Conservation (phyloP, 1,140 invertebrate species). For the Paraescarpia echinospica region DNA sequence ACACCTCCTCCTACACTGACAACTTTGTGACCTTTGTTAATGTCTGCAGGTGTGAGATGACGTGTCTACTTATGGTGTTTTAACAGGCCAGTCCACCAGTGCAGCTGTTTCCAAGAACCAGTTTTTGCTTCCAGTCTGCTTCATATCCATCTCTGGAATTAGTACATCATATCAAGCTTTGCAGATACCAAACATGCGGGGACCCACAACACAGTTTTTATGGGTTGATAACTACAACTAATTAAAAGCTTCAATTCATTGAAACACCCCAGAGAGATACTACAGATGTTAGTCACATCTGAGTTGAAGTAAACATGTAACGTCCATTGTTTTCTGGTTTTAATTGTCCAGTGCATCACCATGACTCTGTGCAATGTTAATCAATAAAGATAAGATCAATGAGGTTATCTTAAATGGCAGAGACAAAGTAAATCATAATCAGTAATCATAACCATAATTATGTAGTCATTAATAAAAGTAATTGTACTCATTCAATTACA, state of each 20-base stretch:
- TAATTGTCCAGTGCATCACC: too few species aligned
- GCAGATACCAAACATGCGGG: not conserved
- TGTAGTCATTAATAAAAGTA: too few species aligned
- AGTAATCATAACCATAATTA: too few species aligned
- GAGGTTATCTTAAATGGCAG: too few species aligned
- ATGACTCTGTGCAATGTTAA: not conserved
- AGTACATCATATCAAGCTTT: not conserved
- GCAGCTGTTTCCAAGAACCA: not conserved
- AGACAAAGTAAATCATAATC: too few species aligned
- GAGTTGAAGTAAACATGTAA: not conserved
- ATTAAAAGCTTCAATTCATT: not conserved
- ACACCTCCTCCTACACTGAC: too few species aligned
- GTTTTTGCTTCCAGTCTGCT: not conserved
- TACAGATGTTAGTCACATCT: not conserved
- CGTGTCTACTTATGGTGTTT: not conserved
- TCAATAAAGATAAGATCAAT: not conserved
- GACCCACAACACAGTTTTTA: not conserved
- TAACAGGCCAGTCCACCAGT: not conserved
- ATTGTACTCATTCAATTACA: too few species aligned
- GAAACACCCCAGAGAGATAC: not conserved
- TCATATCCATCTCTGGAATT: not conserved
- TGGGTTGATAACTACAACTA: not conserved
- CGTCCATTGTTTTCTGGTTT: not conserved
- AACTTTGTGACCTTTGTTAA: not conserved
- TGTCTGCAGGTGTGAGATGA: not conserved